These are phyloP conservation scores for Pheosia tremula DNA, from an alignment of 2,888 invertebrate genomes.

Conservation along the genomic window DNA sequence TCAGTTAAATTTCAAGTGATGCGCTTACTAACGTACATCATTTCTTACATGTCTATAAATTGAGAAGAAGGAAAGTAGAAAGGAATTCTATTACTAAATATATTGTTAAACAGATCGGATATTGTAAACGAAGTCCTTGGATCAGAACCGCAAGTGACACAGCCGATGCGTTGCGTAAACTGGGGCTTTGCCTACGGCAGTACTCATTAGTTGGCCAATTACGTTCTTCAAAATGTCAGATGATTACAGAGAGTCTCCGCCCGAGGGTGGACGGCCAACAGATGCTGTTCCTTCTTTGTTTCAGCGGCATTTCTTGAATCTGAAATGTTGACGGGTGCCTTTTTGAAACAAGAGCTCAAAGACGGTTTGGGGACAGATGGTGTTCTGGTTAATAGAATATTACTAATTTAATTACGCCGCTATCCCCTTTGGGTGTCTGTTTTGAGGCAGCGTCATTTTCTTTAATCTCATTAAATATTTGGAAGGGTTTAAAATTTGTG, in stretches of 20 bases:
- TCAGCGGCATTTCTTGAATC: slow-evolving; percentile 54
- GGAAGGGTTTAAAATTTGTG: not conserved
- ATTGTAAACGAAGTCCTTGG: slow-evolving; percentile 11
- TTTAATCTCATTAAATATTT: not conserved
- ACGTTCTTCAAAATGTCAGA: slow-evolving; percentile 75
- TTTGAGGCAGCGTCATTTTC: slow-evolving; percentile 4
- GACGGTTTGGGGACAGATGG: slow-evolving; percentile 33
- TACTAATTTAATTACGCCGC: not conserved
- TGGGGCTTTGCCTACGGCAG: slow-evolving; percentile 73
- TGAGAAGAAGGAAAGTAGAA: no score
- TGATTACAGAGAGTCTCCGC: slow-evolving; percentile 72
- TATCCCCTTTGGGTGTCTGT: slow-evolving; percentile 5
- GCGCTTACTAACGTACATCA: no score
- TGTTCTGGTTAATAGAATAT: slow-evolving; percentile 17
- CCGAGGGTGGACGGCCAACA: slow-evolving; percentile 65
- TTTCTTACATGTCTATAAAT: no score
- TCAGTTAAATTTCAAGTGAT: no score
- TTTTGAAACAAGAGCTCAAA: slow-evolving; percentile 39
- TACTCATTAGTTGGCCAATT: slow-evolving; percentile 78
- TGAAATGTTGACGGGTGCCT: slow-evolving; percentile 49
- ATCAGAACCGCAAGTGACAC: slow-evolving; percentile 64
- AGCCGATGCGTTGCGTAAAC: slow-evolving; percentile 73
- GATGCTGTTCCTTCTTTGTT: slow-evolving; percentile 71
- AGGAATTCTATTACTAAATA: not conserved
- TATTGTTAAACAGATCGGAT: slow-evolving; percentile 1